A percentile compares a stretch with the other conserved stretches of the same genome.
Evolutionary conservation across 2,113 vertebrate species (phyloP).

Genomic region (Aleadryas rufinucha): DNA sequence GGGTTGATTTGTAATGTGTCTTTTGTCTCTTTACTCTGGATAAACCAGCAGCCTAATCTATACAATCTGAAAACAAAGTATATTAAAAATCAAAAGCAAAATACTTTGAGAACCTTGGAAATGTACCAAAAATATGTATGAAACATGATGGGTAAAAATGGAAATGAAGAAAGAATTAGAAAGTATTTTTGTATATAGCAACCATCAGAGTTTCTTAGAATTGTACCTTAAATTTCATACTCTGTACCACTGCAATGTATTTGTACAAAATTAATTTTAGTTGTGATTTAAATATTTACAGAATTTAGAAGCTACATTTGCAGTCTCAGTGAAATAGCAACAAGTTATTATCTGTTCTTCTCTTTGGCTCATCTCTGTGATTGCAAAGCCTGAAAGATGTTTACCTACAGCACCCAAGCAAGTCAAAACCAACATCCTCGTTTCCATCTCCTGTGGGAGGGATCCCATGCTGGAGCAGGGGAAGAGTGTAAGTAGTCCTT

Average conservation of each 20-base stretch:
- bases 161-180: not conserved
- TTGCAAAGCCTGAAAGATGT: not conserved
- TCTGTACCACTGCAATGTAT: not conserved
- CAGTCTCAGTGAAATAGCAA: not conserved
- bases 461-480: not conserved
- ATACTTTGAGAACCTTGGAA: not conserved
- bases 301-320: not conserved
- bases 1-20: not conserved
- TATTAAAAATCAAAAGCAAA: not conserved
- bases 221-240: not conserved
- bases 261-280: not conserved
- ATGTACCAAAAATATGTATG: not conserved
- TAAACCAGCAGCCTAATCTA: not conserved
- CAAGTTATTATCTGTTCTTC: not conserved
- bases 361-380: not conserved
- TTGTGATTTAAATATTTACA: not conserved
- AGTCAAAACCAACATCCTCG: not conserved
- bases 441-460: not conserved
- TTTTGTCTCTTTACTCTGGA: not conserved
- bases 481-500: not conserved
- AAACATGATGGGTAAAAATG: not conserved
- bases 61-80: not conserved
- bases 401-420: not conserved
- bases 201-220: not conserved
- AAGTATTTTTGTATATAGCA: not conserved